Base-by-base conservation (phyloP, 2,113 vertebrate genomes). In the Odontesthes bonariensis region DNA sequence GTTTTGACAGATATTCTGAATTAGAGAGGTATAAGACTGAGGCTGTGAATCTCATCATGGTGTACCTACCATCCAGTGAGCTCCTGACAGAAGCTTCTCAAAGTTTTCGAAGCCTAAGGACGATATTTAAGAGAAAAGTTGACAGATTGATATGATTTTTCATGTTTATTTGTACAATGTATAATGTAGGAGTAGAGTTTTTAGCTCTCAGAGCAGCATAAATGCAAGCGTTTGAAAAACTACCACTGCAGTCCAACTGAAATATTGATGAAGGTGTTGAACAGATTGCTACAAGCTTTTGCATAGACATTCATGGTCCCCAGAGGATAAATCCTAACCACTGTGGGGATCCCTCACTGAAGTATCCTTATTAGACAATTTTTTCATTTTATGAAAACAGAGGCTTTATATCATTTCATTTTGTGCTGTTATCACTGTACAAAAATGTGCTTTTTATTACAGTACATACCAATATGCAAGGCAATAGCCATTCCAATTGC, bases 401-500 rank as follows among this genome's bases (percentile, higher is more conserved):
- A 27, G 27, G 27, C 27, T 27, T 27, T 27, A 27, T 3, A 1
- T 31, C 13, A 42, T 23, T 46, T 27, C 6, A 46, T 46, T 3
- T 10, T 46, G 16, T n/a, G 14, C 2, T n/a, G 4, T 47, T 63
- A 22, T 47, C 22, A 27, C 16, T 40, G 12, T 17, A 22, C 13
- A 63, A 55, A 8, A 10, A 14, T 27, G 11, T 49, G 32, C 11
- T 13, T 22, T 56, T 20, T n/a, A 38, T 57, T 44, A 23, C 1
- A 67, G 7, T 55, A 84, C 92, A 27, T 91, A 99, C 98, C 98
- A 64, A 99, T 94, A 1, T 99, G 97, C 82, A 99, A 94, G 2
- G 98, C 98, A 19, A 99, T 99, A 83, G 98, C 95, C 86, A 99
- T 96, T 70, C 98, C 98, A 22, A 99, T 99, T 4, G 98, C 98